Base-by-base conservation (phyloP, 2,797 vertebrate genomes). In the Protonibea diacanthus region DNA sequence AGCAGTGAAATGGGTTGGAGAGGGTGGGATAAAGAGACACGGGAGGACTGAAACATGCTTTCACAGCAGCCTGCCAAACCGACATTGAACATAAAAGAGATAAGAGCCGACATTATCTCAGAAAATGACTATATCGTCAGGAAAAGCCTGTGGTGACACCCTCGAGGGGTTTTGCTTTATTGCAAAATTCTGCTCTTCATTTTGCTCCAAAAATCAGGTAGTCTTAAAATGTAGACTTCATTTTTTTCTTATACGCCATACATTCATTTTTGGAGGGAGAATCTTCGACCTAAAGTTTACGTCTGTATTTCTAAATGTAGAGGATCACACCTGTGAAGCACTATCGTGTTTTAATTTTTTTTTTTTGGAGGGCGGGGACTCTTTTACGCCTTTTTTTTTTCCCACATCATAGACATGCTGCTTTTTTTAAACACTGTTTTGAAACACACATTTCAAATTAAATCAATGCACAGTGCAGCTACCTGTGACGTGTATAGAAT, bases 31-130 rank as follows among this genome's bases (percentile, higher is more conserved):
- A 74, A 85, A 91, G 87, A 92, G 73, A 70, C 86, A 80, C 86
- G 11, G 78, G 85, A 90, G 87, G 63, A 86, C 80, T 78, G 78
- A 82, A 87, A 92, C 79, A 88, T 88, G 89, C 66, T 81, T 86
- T 80, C 75, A 75, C 86, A 89, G 90, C 89, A 87, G 84, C 71
- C 63, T 85, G 85, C 77, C 75, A 74, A 86, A 84, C 81, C 83
- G 73, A 82, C 74, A 76, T 1, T 61, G 70, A 87, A 86, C 83
- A 87, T 84, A 80, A 88, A 85, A 91, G 79, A 87, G 60, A 89
- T 86, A 84, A 86, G 78, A 86, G 71, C 68, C 44, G 61, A 65
- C 23, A 78, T 86, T 85, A 82, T 61, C 71, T 79, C 61, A 63
- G 68, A 88, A 86, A 91, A 88, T 45, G 44, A 92, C 76, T 71